Conservation (phyloP, 2,113 vertebrate genomes). For the Lipophrys pholis region DNA sequence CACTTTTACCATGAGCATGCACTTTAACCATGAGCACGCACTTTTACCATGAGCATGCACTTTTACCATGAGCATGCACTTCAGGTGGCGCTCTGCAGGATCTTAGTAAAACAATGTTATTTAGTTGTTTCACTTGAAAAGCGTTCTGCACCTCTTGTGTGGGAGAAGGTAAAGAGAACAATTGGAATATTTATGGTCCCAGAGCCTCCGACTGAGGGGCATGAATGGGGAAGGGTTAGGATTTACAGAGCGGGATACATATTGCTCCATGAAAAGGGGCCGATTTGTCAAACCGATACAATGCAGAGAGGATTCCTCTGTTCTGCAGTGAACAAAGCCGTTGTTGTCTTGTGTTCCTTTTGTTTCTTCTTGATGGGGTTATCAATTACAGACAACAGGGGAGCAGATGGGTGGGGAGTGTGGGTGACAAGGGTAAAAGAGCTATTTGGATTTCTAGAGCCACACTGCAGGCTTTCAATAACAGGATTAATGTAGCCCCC, state of each 20-base stretch:
- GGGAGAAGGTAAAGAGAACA: not conserved
- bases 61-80: too few relatives aligned
- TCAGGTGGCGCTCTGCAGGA: too few relatives aligned
- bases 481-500: constrained; percentile 93
- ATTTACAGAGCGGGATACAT: not conserved
- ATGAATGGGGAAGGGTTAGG: not conserved
- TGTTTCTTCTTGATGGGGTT: constrained; percentile 63
- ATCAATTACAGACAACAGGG: constrained; percentile 74
- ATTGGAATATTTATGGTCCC: not conserved
- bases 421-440: constrained; percentile 71
- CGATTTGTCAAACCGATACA: constrained; percentile 17
- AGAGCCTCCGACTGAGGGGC: not conserved
- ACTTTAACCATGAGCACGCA: too few relatives aligned
- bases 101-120: too few relatives aligned
- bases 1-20: too few relatives aligned
- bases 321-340: not conserved
- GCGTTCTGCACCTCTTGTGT: too few relatives aligned
- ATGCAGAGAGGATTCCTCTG: not conserved
- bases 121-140: too few relatives aligned
- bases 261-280: constrained; percentile 10
- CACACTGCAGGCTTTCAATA: constrained; percentile 87
- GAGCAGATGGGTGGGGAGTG: constrained; percentile 53
- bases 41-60: too few relatives aligned
- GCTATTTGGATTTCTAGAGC: constrained; percentile 79
- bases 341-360: constrained; percentile 40